Conservation (phyloP, 2,888 invertebrate genomes). For the Microplitis deprimator region DNA sequence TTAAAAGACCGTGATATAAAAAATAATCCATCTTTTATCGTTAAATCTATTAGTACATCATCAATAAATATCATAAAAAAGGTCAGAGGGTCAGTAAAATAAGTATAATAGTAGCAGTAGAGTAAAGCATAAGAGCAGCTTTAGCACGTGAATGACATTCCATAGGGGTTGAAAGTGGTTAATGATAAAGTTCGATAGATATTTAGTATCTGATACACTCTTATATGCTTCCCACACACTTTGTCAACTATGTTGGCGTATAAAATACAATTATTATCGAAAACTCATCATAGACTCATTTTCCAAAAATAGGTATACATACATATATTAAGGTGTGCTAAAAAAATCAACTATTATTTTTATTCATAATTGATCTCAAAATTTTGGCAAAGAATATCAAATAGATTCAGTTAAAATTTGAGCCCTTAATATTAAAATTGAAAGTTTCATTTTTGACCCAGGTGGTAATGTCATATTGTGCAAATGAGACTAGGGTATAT, state of each 20-base stretch:
- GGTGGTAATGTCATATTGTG: too few species aligned
- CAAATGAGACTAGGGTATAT: too few species aligned
- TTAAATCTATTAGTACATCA: not conserved
- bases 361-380: too few species aligned
- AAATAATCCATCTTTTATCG: not conserved
- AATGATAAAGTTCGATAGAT: not conserved
- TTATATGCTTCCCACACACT: not conserved
- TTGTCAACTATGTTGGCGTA: not conserved
- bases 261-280: not conserved
- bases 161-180: not conserved
- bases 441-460: too few species aligned
- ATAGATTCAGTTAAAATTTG: too few species aligned
- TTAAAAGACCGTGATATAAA: slow-evolving; percentile 16
- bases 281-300: not conserved
- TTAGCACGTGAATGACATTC: not conserved
- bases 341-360: too few species aligned
- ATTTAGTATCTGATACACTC: not conserved
- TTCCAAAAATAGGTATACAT: not conserved
- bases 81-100: not conserved
- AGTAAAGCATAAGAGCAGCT: not conserved
- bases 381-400: too few species aligned
- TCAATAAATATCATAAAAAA: not conserved
- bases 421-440: too few species aligned
- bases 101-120: not conserved
- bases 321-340: too few species aligned